phyloP scores from a whole-genome alignment of 1,140 invertebrate genomes.

The Heliothis subflexa region DNA sequence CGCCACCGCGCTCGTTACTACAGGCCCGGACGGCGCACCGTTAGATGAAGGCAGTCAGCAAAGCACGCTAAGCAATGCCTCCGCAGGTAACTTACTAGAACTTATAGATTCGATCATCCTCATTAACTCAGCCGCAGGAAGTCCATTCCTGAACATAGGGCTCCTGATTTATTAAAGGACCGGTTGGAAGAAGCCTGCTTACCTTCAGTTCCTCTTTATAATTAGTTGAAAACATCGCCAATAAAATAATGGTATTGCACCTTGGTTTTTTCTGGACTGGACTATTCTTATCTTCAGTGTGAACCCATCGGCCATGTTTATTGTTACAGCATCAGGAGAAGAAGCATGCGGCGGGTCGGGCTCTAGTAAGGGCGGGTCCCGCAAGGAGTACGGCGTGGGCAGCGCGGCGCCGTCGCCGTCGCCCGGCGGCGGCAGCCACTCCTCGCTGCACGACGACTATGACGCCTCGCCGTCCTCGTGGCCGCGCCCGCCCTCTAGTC shows the following conservation, averaged over 20 bases:
- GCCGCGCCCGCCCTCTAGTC: constrained; percentile 95
- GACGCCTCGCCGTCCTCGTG: constrained; percentile 94
- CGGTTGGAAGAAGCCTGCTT: too few relatives aligned
- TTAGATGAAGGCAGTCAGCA: constrained; percentile 96
- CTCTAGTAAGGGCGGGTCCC: constrained; percentile 87
- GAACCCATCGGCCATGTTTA: not conserved
- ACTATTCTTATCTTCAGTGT: not conserved
- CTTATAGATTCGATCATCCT: too few relatives aligned
- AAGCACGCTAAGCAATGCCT: constrained; percentile 96
- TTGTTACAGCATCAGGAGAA: constrained; percentile 92
- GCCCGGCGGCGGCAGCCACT: constrained; percentile 92
- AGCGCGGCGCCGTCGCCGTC: constrained; percentile 87
- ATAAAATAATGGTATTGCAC: too few relatives aligned
- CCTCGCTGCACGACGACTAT: constrained; percentile 96
- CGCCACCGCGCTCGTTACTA: constrained; percentile 94
- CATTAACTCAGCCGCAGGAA: not conserved
- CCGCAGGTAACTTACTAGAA: constrained; percentile 88
- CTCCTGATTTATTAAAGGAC: too few relatives aligned
- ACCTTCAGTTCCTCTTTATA: too few relatives aligned
- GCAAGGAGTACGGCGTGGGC: constrained; percentile 88
- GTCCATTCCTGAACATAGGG: not conserved
- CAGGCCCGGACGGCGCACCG: constrained; percentile 94
- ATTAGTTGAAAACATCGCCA: too few relatives aligned
- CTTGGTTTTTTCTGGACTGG: too few relatives aligned
- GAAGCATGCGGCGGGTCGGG: constrained; percentile 91